Percentiles rank a stretch among this genome's conserved stretches.
phyloP scores from a whole-genome alignment of 1,140 invertebrate genomes.

The Piezodorus guildinii region DNA sequence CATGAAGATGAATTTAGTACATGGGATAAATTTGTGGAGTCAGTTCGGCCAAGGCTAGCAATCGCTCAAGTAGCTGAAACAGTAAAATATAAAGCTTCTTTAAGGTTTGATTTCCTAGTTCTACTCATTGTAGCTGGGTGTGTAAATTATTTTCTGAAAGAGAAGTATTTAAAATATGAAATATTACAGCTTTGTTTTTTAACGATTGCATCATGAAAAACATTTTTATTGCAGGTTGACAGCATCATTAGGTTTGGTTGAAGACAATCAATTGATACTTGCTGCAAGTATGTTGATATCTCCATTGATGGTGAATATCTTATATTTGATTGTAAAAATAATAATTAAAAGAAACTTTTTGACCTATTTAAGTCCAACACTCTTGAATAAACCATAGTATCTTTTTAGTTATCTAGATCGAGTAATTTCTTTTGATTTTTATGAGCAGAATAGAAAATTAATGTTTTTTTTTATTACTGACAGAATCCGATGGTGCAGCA shows the following conservation, averaged over 20 bases:
- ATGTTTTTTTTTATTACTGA: conserved; percentile 19
- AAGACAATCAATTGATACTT: conserved; percentile 48
- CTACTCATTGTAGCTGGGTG: conserved; percentile 55
- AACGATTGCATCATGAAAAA: not conserved
- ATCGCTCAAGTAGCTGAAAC: conserved; percentile 57
- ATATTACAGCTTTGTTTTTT: not conserved
- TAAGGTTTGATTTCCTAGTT: conserved; percentile 64
- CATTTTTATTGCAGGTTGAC: conserved; percentile 33
- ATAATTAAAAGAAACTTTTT: too few species aligned
- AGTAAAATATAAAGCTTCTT: conserved; percentile 47
- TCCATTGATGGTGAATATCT: conserved; percentile 53
- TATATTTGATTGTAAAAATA: not conserved
- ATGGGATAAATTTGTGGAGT: conserved; percentile 45
- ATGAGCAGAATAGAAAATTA: not conserved
- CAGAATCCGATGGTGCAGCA: conserved; percentile 62
- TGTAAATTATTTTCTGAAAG: conserved; percentile 26
- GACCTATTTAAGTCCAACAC: too few species aligned
- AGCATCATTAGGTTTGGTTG: conserved; percentile 41
- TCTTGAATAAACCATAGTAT: too few species aligned
- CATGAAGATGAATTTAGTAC: conserved; percentile 22
- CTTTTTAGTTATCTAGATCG: too few species aligned
- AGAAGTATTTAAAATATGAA: not conserved
- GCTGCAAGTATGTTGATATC: conserved; percentile 70
- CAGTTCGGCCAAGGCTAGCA: conserved; percentile 48
- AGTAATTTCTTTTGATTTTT: too few species aligned